Conservation (phyloP, 2,113 vertebrate genomes). For the Megaceryle maxima region DNA sequence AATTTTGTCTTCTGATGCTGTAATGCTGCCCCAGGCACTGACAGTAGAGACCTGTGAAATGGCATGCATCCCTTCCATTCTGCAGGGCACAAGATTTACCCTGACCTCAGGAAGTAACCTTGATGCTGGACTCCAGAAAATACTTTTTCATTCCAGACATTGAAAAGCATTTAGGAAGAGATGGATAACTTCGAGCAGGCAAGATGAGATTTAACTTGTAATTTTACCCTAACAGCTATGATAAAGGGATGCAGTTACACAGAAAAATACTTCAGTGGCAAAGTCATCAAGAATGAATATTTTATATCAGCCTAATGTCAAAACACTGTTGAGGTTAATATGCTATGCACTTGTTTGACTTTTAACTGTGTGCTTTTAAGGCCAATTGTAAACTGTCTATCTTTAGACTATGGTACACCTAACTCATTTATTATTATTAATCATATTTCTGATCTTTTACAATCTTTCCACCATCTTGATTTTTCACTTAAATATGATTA, state of each 20-base stretch:
- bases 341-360: neutral
- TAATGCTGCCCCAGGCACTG: accelerated
- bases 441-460: neutral
- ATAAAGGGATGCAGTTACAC: neutral
- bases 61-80: neutral
- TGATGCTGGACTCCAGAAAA: neutral
- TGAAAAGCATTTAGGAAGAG: neutral
- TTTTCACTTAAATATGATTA: neutral
- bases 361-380: neutral
- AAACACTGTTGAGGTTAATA: neutral
- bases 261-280: neutral
- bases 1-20: neutral
- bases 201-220: neutral
- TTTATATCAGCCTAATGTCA: neutral
- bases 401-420: neutral
- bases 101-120: neutral
- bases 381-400: neutral
- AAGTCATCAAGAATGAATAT: neutral
- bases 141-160: neutral
- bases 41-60: neutral
- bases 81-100: neutral
- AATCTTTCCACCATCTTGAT: neutral
- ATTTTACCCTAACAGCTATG: neutral
- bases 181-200: neutral
- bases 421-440: neutral